Evolutionary conservation across 2,888 invertebrate species (phyloP).

Genomic region (Odontocerum albicorne): DNA sequence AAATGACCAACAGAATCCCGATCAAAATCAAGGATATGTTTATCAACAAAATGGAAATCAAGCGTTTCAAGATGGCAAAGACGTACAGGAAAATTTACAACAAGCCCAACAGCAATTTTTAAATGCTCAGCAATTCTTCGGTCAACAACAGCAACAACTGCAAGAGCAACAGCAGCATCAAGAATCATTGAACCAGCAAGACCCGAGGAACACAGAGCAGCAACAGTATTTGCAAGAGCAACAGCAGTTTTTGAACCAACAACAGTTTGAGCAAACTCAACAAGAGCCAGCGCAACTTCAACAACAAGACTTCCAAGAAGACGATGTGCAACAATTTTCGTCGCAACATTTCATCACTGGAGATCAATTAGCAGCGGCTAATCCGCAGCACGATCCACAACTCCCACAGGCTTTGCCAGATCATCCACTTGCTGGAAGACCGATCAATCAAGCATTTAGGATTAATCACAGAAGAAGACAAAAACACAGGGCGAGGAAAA

Average conservation of each 20-base stretch:
- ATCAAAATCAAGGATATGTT: slow-evolving; percentile 29
- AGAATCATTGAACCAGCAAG: slow-evolving; percentile 3
- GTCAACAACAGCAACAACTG: slow-evolving; percentile 18
- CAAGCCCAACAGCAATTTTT: slow-evolving; percentile 22
- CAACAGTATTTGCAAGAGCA: slow-evolving; percentile 14
- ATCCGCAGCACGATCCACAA: slow-evolving; percentile 32
- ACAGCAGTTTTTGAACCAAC: slow-evolving; percentile 5
- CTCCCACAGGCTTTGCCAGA: slow-evolving; percentile 29
- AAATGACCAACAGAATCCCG: slow-evolving; percentile 3
- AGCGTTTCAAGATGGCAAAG: slow-evolving; percentile 28
- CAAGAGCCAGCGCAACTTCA: slow-evolving; percentile 2
- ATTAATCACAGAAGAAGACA: slow-evolving; percentile 54
- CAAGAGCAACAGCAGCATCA: slow-evolving; percentile 14
- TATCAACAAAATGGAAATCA: slow-evolving; percentile 29
- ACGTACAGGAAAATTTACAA: slow-evolving; percentile 6
- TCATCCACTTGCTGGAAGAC: slow-evolving; percentile 28
- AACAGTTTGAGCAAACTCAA: slow-evolving; percentile 6
- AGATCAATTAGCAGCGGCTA: slow-evolving; percentile 12
- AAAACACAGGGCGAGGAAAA: slow-evolving; percentile 46
- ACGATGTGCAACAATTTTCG: slow-evolving; percentile 13
- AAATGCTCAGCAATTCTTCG: slow-evolving; percentile 16
- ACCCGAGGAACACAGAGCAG: slow-evolving; percentile 6
- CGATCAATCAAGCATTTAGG: slow-evolving; percentile 43
- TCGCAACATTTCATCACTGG: slow-evolving; percentile 13
- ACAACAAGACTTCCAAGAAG: slow-evolving; percentile 7